Conservation (phyloP, 2,113 vertebrate species). For the Dunckerocampus dactyliophorus region DNA sequence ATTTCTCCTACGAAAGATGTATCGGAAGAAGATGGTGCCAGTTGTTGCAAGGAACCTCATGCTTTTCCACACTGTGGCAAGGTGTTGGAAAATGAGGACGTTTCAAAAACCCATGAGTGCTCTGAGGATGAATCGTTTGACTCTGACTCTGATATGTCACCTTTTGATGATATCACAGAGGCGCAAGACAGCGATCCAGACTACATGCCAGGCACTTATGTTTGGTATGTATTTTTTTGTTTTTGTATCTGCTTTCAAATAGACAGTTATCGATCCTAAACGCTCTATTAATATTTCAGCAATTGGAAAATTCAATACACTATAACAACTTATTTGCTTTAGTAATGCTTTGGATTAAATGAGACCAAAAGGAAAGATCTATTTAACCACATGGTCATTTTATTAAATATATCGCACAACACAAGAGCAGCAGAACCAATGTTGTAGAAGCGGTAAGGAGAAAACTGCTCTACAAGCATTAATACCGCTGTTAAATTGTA, state of each 20-base stretch:
- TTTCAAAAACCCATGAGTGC: constrained; percentile 43
- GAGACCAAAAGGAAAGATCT: too few relatives aligned
- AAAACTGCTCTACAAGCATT: too few relatives aligned
- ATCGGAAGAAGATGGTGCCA: constrained; percentile 14
- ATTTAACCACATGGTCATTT: too few relatives aligned
- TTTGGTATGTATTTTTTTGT: not conserved
- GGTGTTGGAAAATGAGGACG: constrained; percentile 54
- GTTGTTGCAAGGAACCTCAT: constrained; percentile 31
- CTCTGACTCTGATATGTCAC: not conserved
- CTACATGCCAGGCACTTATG: not conserved
- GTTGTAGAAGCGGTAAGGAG: too few relatives aligned
- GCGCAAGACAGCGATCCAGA: not conserved
- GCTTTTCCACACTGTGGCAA: constrained; percentile 60
- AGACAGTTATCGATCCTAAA: too few relatives aligned
- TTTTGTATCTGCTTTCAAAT: not conserved
- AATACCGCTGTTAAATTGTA: too few relatives aligned
- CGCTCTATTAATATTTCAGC: too few relatives aligned
- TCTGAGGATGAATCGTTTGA: not conserved
- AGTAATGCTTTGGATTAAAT: too few relatives aligned
- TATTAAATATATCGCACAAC: too few relatives aligned
- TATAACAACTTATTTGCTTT: too few relatives aligned
- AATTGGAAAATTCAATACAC: too few relatives aligned
- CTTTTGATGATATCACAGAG: not conserved
- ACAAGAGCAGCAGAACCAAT: too few relatives aligned
- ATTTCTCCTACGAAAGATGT: constrained; percentile 33